A percentile compares a stretch with the other conserved stretches of the same genome.
Conservation (phyloP, 1,140 invertebrate genomes). For the Dendrolimus punctatus region DNA sequence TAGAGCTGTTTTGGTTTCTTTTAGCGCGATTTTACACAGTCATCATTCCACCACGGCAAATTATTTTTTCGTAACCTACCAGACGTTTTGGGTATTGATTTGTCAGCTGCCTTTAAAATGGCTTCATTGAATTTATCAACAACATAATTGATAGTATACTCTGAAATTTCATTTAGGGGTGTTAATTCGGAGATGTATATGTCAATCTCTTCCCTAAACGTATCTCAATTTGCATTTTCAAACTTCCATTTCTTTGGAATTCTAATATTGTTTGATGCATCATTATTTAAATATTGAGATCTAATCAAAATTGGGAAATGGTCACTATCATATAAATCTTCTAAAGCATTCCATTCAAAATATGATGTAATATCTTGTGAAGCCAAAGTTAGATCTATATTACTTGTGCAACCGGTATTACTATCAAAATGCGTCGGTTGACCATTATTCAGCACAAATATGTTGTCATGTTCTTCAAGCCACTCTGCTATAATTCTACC, state of each 20-base stretch:
- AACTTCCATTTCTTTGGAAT: conserved; percentile 25
- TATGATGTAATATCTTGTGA: conserved; percentile 19
- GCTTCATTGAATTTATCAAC: conserved; percentile 20
- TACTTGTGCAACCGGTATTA: conserved; percentile 19
- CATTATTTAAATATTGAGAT: conserved; percentile 6
- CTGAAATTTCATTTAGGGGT: background rate
- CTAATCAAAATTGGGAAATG: conserved; percentile 34
- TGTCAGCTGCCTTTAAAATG: conserved; percentile 23
- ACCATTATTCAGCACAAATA: conserved; percentile 29
- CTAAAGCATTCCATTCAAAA: conserved; percentile 24
- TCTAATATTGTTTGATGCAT: conserved; percentile 6
- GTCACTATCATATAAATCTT: conserved; percentile 33
- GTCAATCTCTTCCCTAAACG: conserved; percentile 19
- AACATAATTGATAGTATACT: conserved; percentile 16
- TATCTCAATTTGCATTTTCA: conserved; percentile 26
- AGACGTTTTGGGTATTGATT: conserved; percentile 23
- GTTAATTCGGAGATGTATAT: conserved; percentile 9
- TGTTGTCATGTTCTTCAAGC: conserved; percentile 19
- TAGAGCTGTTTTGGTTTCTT: conserved; percentile 29
- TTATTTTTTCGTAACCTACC: conserved; percentile 17
- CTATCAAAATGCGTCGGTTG: conserved; percentile 29
- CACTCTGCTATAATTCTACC: conserved; percentile 27
- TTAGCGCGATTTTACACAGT: conserved; percentile 30
- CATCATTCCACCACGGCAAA: conserved; percentile 37
- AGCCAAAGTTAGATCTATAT: conserved; percentile 31